A percentile compares a stretch with the other conserved stretches of the same genome.
phyloP scores from a whole-genome alignment of 1,140 invertebrate species.

The Panagrolaimus sp. region DNA sequence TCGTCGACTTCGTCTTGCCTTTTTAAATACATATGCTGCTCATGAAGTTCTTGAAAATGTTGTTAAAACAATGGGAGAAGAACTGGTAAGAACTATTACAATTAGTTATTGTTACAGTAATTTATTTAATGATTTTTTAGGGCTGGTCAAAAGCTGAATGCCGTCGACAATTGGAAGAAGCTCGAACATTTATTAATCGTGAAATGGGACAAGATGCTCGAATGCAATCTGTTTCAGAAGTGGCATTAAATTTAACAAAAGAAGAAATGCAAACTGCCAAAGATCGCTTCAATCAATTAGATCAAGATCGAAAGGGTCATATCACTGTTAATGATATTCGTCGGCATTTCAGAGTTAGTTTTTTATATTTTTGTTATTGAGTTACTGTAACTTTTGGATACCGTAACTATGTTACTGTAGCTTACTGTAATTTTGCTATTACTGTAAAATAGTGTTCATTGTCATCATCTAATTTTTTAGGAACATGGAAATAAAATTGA shows the following conservation, averaged over 20 bases:
- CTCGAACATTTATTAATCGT: conserved; percentile 76
- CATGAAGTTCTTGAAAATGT: conserved; percentile 80
- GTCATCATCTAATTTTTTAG: conserved; percentile 68
- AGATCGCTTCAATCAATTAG: conserved; percentile 86
- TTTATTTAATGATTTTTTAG: not conserved
- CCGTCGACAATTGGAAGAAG: conserved; percentile 70
- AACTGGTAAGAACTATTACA: conserved; percentile 79
- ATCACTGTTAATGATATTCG: conserved; percentile 95
- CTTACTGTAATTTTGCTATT: too few relatives aligned
- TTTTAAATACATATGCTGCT: conserved; percentile 87
- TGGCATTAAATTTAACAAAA: conserved; percentile 85
- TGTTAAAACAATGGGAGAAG: conserved; percentile 90
- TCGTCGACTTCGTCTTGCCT: conserved; percentile 81
- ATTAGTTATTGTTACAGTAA: not conserved
- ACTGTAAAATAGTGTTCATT: too few relatives aligned
- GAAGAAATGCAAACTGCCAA: conserved; percentile 89
- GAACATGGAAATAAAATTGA: conserved; percentile 81
- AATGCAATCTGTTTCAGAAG: conserved; percentile 74
- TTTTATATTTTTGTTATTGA: not conserved
- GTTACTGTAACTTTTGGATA: not conserved
- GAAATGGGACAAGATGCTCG: conserved; percentile 97
- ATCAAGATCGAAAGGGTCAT: conserved; percentile 91
- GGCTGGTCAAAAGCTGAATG: conserved; percentile 15
- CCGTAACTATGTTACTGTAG: not conserved
- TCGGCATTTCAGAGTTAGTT: conserved; percentile 79